phyloP scores from a whole-genome alignment of 2,797 vertebrate species.

The Anguilla marmorata region DNA sequence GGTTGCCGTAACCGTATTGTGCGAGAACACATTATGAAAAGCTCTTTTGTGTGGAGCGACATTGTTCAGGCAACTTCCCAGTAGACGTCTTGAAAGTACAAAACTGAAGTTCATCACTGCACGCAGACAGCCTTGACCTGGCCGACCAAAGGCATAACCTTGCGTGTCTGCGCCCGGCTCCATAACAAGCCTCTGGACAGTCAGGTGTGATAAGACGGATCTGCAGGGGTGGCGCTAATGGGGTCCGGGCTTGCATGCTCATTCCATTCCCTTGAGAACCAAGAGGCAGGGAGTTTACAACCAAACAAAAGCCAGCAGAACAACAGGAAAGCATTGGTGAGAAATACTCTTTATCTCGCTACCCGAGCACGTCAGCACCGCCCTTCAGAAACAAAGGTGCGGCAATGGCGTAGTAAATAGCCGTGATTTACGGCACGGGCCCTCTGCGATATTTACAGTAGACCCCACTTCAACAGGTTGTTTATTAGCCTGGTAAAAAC shows the following conservation, averaged over 20 bases:
- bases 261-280: conserved; percentile 90
- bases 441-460: conserved; percentile 85
- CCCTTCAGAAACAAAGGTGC: conserved; percentile 92
- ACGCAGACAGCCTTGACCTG: conserved; percentile 12
- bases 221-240: conserved; percentile 20
- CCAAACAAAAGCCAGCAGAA: conserved; percentile 97
- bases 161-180: not conserved
- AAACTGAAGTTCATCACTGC: conserved; percentile 5
- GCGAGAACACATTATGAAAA: not conserved
- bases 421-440: conserved; percentile 88
- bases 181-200: conserved; percentile 29
- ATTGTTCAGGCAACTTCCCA: not conserved
- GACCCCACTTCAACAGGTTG: conserved; percentile 83
- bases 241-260: conserved; percentile 60
- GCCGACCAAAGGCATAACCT: not conserved
- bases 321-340: conserved; percentile 99
- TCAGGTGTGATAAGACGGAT: conserved; percentile 22
- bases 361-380: conserved; percentile 92
- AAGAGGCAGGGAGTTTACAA: conserved; percentile 80
- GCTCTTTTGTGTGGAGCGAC: not conserved
- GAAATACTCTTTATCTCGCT: conserved; percentile 96
- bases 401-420: conserved; percentile 90
- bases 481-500: conserved; percentile 78
- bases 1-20: not conserved
- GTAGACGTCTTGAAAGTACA: not conserved